These are phyloP conservation scores for Oncorhynchus gorbuscha DNA, from an alignment of 2,113 vertebrate genomes.

Conservation along the genomic window DNA sequence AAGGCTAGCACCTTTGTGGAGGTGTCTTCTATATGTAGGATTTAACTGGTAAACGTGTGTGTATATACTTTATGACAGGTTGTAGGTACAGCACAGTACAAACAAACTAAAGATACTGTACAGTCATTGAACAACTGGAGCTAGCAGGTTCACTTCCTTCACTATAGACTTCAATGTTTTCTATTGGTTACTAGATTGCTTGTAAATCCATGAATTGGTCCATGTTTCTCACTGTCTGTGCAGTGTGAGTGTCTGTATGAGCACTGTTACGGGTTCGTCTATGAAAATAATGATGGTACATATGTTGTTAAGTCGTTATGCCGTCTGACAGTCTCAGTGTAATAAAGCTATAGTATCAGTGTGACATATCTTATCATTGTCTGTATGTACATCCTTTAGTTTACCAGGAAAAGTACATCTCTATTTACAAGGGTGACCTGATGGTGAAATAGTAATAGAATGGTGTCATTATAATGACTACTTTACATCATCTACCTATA, in stretches of 20 bases:
- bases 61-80: constrained; percentile 8
- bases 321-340: constrained; percentile 57
- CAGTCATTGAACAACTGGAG: constrained; percentile 8
- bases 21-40: neutral
- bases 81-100: constrained; percentile 8
- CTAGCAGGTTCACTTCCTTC: neutral
- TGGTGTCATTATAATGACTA: constrained; percentile 19
- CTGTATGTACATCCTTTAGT: neutral
- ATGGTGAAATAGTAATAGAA: neutral
- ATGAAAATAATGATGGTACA: constrained; percentile 65
- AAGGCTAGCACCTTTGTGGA: neutral
- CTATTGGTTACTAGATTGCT: neutral
- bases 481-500: neutral
- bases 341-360: constrained; percentile 69
- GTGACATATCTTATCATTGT: neutral
- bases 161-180: neutral
- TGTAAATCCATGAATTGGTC: neutral
- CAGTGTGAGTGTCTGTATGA: constrained; percentile 9
- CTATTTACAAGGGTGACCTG: constrained; percentile 5
- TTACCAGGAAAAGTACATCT: neutral
- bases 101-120: neutral
- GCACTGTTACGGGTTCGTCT: constrained; percentile 15
- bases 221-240: constrained; percentile 1
- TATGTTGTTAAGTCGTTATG: constrained; percentile 54
- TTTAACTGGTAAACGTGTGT: neutral